Evolutionary conservation across 2,797 vertebrate species (phyloP), one percentile per base, ranked within the genome.

Genomic region (Scolopax bukidnonensis): DNA sequence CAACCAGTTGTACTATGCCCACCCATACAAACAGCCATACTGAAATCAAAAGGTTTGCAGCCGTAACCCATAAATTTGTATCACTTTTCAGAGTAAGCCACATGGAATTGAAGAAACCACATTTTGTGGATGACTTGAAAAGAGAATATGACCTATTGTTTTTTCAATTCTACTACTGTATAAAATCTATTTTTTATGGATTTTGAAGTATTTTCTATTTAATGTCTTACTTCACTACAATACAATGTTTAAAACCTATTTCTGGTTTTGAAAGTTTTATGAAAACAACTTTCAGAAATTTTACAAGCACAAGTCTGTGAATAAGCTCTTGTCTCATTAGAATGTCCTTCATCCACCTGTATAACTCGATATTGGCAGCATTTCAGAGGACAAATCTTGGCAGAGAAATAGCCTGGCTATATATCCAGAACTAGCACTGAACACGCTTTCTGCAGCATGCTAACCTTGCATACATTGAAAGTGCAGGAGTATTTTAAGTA

Each of bases 311-410:
- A 89, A 69, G 24, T 59, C 11, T 73, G 67, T 76, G 82, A 91
- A 51, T 53, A 70, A 30, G 8, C 45, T 82, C 47, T 48, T 69
- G 20, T 56, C 76, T 88, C 76, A 73, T 63, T 75, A 79, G 61
- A 86, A 71, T 56, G 87, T 57, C 81, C 83, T 95, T 93, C 83
- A 79, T n/a, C 59, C 51, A 91, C 67, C 67, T 84, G 84, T 41
- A 59, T 73, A 93, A 76, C 16, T 93, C 76, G 76, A 63, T 61
- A 73, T 1, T 91, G 89, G 91, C 96, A 86, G 43, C 30, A 82
- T 25, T 96, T 92, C 94, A 73, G 54, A 82, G 54, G 47, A 74
- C 87, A 92, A 48, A 73, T 41, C 65, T 91, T 88, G 83, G 91
- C 93, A 88, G 47, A 73, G 23, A 88, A 86, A 61, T 27, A 85